phyloP scores from a whole-genome alignment of 2,797 vertebrate genomes.

The Thamnophis elegans region DNA sequence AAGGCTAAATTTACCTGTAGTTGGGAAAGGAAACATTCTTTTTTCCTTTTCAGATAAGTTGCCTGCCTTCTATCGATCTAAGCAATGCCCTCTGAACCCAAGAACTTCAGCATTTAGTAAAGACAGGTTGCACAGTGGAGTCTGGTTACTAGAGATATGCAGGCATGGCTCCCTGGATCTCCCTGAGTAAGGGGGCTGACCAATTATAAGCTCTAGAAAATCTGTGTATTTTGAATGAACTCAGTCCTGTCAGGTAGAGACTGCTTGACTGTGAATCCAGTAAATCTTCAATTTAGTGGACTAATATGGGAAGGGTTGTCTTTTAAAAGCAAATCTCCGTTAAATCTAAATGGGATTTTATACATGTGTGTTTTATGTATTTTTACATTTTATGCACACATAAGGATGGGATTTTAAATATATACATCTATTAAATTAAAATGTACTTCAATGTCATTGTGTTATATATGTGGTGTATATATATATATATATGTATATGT shows the following conservation, averaged over 20 bases:
- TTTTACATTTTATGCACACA: background rate
- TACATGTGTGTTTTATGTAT: background rate
- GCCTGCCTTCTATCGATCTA: background rate
- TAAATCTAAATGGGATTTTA: background rate
- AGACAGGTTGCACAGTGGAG: background rate
- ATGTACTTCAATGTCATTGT: background rate
- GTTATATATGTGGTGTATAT: background rate
- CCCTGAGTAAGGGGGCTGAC: background rate
- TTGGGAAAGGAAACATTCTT: background rate
- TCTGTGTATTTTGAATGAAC: background rate
- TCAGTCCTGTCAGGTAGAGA: no score
- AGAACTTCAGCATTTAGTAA: background rate
- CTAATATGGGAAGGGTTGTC: background rate
- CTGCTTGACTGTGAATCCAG: background rate
- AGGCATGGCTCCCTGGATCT: background rate
- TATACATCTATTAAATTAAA: no score
- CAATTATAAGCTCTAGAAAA: background rate
- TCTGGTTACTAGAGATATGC: background rate
- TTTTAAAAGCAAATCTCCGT: background rate
- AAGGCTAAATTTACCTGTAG: background rate
- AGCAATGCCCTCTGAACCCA: background rate
- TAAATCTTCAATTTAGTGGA: background rate
- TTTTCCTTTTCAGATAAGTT: background rate
- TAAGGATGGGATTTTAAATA: background rate
- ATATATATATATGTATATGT: background rate